These are phyloP conservation scores for Anthopleura xanthogrammica DNA, from an alignment of 92 coral and sea anemone species.

Conservation along the genomic window DNA sequence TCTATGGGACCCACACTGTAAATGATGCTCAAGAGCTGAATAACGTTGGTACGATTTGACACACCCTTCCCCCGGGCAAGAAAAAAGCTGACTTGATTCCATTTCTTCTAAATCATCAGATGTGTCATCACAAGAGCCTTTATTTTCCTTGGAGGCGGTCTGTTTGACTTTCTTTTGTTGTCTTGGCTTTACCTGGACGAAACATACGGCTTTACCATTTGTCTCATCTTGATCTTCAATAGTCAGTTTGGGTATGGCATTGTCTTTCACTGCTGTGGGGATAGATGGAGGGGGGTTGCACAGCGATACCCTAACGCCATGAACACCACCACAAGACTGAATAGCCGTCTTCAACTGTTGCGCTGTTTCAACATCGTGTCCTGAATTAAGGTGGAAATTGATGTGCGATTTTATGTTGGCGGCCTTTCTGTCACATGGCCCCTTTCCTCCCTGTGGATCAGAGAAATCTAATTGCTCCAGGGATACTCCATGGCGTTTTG, in stretches of 20 bases:
- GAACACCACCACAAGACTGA: conserved; percentile 21
- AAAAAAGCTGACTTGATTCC: conserved; percentile 13
- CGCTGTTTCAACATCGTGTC: conserved; percentile 31
- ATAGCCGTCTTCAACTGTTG: conserved; percentile 28
- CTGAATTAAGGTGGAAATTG: conserved; percentile 16
- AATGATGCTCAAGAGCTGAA: conserved; percentile 36
- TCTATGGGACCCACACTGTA: conserved; percentile 46
- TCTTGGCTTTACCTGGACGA: neutral
- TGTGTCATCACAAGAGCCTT: neutral
- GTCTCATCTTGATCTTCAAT: neutral
- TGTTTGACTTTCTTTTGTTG: conserved; percentile 5
- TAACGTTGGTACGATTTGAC: conserved; percentile 34
- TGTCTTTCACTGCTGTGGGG: conserved; percentile 2
- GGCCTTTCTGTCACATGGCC: conserved; percentile 3
- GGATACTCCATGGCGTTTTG: neutral
- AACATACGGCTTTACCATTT: neutral
- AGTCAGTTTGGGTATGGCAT: conserved; percentile 10
- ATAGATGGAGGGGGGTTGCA: conserved; percentile 1
- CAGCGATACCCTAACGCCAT: conserved; percentile 25
- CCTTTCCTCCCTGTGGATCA: conserved; percentile 1
- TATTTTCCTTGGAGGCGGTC: neutral
- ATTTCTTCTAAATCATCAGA: conserved; percentile 5
- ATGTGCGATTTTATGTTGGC: conserved; percentile 10
- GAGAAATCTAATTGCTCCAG: neutral
- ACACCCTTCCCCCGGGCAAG: conserved; percentile 58